Evolutionary conservation across 2,888 invertebrate genomes (phyloP), one percentile per base, ranked within the genome.

Genomic region (Dorcus hopei): DNA sequence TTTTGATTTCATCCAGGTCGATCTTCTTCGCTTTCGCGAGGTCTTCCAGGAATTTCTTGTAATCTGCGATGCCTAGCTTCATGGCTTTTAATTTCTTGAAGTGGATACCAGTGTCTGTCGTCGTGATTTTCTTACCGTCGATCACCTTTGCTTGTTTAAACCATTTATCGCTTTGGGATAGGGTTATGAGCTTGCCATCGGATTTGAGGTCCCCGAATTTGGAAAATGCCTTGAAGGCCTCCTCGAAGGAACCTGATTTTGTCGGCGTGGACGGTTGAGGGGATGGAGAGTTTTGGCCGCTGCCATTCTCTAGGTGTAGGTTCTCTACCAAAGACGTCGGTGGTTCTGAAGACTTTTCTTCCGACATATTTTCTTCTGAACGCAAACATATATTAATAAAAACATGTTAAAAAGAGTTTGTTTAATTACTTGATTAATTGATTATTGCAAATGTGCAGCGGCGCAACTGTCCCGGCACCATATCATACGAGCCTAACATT

Each of bases 81-180:
- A 87, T 81, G 49, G 85, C 88, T 85, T 95, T 95, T 66, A 93
- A 84, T 76, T 95, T 95, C 76, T 95, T 95, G 79, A 95, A 95
- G 77, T 91, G 89, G 64, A 95, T 95, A 26, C 91, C 95, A 0
- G 94, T 95, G 75, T 95, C 95, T 5, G 94, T 94, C 11, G 95
- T 94, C 0, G 93, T 93, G 65, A 93, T 90, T 74, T 90, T 93
- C 79, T 93, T 94, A 2, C 87, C 76, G 59, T 87, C 94, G 66
- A 92, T 90, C 7, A 88, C 88, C 75, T 89, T 92, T 0, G 94
- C 94, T 75, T 95, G 95, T 72, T 94, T 95, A 92, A 95, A 93
- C 95, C 95, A 95, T 78, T 95, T 95, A 78, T 95, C 95, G 72
- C 93, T 93, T 77, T 95, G 94, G 7, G 93, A 92, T 8, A 95